Base-by-base conservation (phyloP, 2,888 invertebrate genomes). In the Microplitis deprimator region DNA sequence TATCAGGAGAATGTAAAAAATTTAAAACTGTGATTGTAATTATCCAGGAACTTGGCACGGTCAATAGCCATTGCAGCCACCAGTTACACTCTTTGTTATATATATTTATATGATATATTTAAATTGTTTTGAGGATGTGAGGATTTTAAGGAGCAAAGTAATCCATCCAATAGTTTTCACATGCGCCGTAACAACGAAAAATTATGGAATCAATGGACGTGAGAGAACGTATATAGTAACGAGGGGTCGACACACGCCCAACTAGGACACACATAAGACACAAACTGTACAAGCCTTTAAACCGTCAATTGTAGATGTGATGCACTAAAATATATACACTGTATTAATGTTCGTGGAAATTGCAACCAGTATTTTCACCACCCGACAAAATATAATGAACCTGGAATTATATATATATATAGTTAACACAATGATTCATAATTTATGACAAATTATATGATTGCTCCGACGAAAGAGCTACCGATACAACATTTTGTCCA, bases 231-330 rank as follows among this genome's bases (percentile, higher is more conserved):
- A 72, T 73, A 13, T 29, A 64, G 67, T 50, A 50, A 68, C 38
- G 40, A 73, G 78, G 68, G 62, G 65, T 70, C 79, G 39, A 78
- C 75, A 77, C 80, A 81, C 80, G 79, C 81, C 79, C 81, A 79
- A 80, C 77, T 76, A 74, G 69, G 76, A 17, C 76, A 76, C 60
- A 67, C 71, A 41, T 8, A 60, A 74, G 50, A 39, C 39, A 50
- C 39, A 38, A 60, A 71, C 38, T 71, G 50, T 67, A 60, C 17
- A 61, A 71, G 40, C 20, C 62, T 17, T 20, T 40, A 76, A 76
- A 76, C 74, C 79, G 81, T 81, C 81, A 80, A 80, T 39, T 61
- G 13, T 10, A 38, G 10, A 68, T 10, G 29, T 29, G 13, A 10
- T 13, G 6, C 7, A 60, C 29, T 20, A 20, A 68, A n/a, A 41